phyloP scores from a whole-genome alignment of 2,113 vertebrate genomes.

The Heterotilapia buettikoferi region DNA sequence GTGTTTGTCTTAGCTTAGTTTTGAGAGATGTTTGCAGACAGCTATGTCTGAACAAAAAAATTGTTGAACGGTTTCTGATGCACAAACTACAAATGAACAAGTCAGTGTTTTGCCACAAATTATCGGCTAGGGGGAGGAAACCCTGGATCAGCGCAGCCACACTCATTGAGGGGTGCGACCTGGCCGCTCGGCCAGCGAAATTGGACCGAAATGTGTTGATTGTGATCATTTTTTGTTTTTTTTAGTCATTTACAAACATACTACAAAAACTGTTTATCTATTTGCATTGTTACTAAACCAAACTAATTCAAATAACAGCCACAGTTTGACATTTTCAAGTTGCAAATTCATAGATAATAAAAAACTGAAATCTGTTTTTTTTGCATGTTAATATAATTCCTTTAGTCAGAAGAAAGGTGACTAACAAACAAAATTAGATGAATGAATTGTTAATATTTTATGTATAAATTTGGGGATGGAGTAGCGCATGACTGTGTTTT shows the following conservation, averaged over 20 bases:
- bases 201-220: background rate
- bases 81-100: background rate
- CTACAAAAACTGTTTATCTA: background rate
- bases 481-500: background rate
- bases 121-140: background rate
- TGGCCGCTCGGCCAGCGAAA: background rate
- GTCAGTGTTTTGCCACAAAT: background rate
- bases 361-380: background rate
- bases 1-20: background rate
- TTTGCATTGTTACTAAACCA: background rate
- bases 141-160: background rate
- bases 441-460: background rate
- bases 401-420: background rate
- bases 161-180: background rate
- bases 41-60: fast-evolving
- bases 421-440: background rate
- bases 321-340: background rate
- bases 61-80: background rate
- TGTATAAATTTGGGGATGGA: background rate
- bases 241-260: background rate
- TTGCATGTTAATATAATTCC: background rate
- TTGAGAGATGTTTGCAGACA: background rate
- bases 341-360: background rate
- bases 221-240: background rate
- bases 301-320: background rate